Percentiles rank a stretch among this genome's conserved stretches.
phyloP scores from a whole-genome alignment of 2,888 invertebrate species.

The Drosophila subsilvestris region DNA sequence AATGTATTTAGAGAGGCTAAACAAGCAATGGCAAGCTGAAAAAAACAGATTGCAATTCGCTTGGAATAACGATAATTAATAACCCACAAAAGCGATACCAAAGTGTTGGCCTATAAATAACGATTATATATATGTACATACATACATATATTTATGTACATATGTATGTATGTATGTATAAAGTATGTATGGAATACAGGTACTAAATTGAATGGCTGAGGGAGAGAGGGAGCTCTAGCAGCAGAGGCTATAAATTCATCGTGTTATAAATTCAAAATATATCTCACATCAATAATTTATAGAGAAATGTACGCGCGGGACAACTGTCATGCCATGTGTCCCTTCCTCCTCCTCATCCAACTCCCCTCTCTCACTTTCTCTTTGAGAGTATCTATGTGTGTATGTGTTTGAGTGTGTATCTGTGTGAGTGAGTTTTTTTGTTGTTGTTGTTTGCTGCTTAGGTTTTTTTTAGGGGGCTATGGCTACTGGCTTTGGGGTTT shows the following conservation, averaged over 20 bases:
- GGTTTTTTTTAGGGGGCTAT: constrained; percentile 18
- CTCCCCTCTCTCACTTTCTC: not conserved
- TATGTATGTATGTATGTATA: constrained; percentile 20
- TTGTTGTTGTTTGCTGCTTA: constrained; percentile 23
- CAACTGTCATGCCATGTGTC: constrained; percentile 71
- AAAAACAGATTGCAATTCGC: too few relatives aligned
- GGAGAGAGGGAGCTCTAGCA: constrained; percentile 44
- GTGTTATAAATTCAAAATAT: constrained; percentile 74
- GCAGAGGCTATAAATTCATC: constrained; percentile 64
- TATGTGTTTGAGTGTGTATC: constrained; percentile 7
- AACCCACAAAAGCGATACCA: constrained; percentile 33
- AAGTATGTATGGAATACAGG: constrained; percentile 16
- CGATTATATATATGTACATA: not conserved
- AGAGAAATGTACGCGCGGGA: constrained; percentile 69
- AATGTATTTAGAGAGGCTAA: constrained; percentile 11
- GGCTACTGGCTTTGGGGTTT: constrained; percentile 12
- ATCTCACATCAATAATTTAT: constrained; percentile 79
- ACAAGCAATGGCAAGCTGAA: constrained; percentile 19
- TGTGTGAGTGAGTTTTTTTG: constrained; percentile 23
- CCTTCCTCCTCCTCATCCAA: constrained; percentile 12
- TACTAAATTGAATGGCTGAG: constrained; percentile 38
- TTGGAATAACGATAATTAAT: constrained; percentile 32
- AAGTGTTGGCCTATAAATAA: constrained; percentile 36
- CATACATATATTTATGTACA: constrained; percentile 6
- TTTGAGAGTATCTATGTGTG: not conserved